phyloP scores from a whole-genome alignment of 2,888 invertebrate genomes.

The Stictocephala bisonia region DNA sequence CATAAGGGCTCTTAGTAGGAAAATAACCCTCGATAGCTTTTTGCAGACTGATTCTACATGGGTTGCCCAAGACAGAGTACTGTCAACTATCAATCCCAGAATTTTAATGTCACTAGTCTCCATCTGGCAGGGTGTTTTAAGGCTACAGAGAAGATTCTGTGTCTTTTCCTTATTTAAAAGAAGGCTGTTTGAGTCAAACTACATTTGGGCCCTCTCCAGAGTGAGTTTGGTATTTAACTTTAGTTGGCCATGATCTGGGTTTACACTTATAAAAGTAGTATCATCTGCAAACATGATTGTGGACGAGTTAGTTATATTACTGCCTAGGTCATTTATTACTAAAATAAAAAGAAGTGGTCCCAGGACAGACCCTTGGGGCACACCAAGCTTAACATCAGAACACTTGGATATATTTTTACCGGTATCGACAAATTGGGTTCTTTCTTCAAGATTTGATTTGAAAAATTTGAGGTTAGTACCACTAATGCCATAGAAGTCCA shows the following conservation, averaged over 20 bases:
- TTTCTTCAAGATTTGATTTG: not conserved
- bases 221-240: conserved; percentile 1
- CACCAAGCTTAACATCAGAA: not conserved
- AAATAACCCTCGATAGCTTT: not conserved
- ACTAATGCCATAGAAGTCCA: not conserved
- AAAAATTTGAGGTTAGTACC: not conserved
- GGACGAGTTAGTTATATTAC: not conserved
- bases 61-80: not conserved
- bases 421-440: not conserved
- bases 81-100: not conserved
- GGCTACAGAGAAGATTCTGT: not conserved
- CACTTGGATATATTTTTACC: not conserved
- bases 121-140: not conserved
- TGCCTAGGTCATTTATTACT: not conserved
- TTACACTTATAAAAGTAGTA: not conserved
- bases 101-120: not conserved
- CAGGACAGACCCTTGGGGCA: not conserved
- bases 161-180: not conserved
- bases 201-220: not conserved
- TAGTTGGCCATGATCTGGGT: not conserved
- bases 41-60: not conserved
- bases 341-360: not conserved
- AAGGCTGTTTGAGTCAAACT: not conserved
- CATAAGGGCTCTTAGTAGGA: not conserved
- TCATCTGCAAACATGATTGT: conserved; percentile 18